Evolutionary conservation across 2,113 vertebrate species (phyloP).

Genomic region (Hippoglossus stenolepis): DNA sequence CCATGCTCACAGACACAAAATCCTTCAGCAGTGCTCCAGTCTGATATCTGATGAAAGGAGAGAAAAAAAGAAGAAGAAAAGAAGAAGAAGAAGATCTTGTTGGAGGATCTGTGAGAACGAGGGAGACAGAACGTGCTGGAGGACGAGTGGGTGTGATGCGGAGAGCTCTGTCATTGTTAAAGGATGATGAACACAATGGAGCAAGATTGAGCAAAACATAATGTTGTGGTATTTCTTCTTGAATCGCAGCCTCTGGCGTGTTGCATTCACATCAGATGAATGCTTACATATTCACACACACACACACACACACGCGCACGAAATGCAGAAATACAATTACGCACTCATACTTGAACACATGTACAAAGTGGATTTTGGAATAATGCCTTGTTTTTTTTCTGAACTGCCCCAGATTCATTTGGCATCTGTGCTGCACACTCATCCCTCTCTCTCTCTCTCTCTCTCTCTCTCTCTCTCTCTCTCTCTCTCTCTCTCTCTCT

Average conservation of each 20-base stretch:
- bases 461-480: conserved; percentile 41
- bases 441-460: conserved; percentile 58
- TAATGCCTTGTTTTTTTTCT: conserved; percentile 69
- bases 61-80: not conserved
- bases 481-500: conserved; percentile 51
- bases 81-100: not conserved
- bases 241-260: conserved; percentile 32
- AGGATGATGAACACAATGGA: conserved; percentile 43
- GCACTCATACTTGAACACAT: conserved; percentile 46
- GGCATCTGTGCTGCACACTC: conserved; percentile 78
- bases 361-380: conserved; percentile 75
- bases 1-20: conserved; percentile 51
- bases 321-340: conserved; percentile 34
- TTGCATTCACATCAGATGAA: conserved; percentile 14
- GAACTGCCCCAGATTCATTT: conserved; percentile 78
- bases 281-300: conserved; percentile 15
- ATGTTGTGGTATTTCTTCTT: conserved; percentile 34
- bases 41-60: conserved; percentile 15
- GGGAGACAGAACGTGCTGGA: not conserved
- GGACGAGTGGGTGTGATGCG: conserved; percentile 51
- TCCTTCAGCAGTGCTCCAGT: conserved; percentile 17
- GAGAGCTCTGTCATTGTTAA: conserved; percentile 39
- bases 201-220: not conserved
- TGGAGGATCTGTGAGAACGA: conserved; percentile 10
- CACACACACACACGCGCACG: not conserved